phyloP scores from a whole-genome alignment of 2,888 invertebrate genomes.

The Idaea straminata region DNA sequence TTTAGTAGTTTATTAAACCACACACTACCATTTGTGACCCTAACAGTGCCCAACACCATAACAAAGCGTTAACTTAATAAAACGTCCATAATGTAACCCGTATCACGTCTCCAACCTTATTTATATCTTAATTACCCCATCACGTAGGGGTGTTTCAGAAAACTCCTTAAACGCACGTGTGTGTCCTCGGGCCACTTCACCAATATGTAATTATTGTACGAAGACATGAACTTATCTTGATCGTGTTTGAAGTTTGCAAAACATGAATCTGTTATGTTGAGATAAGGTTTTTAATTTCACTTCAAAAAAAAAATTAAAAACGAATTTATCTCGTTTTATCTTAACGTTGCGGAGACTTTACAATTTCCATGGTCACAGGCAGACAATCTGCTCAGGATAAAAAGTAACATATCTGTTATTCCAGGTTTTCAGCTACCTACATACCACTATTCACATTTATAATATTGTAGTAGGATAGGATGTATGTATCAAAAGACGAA shows the following conservation, averaged over 20 bases:
- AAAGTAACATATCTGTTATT: no score
- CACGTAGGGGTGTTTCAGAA: conserved; percentile 5
- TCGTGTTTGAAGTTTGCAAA: background rate
- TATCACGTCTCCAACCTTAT: background rate
- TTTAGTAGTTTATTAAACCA: background rate
- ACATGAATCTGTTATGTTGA: background rate
- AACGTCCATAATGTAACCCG: background rate
- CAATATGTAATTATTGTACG: background rate
- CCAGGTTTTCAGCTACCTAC: no score
- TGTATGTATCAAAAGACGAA: no score
- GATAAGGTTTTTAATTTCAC: background rate
- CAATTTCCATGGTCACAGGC: no score
- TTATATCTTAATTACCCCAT: background rate
- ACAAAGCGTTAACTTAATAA: background rate
- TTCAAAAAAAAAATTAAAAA: no score
- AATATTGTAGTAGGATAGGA: no score
- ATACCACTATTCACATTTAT: no score
- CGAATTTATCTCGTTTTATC: no score
- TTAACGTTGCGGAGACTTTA: no score
- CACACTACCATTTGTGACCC: background rate
- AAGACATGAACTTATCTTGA: background rate
- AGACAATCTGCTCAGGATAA: no score
- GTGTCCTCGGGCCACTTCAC: conserved; percentile 10
- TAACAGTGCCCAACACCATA: background rate
- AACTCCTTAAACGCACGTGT: conserved; percentile 13